A percentile compares a stretch with the other conserved stretches of the same genome.
Conservation (phyloP, 1,140 invertebrate species). For the Drosophila bocki region DNA sequence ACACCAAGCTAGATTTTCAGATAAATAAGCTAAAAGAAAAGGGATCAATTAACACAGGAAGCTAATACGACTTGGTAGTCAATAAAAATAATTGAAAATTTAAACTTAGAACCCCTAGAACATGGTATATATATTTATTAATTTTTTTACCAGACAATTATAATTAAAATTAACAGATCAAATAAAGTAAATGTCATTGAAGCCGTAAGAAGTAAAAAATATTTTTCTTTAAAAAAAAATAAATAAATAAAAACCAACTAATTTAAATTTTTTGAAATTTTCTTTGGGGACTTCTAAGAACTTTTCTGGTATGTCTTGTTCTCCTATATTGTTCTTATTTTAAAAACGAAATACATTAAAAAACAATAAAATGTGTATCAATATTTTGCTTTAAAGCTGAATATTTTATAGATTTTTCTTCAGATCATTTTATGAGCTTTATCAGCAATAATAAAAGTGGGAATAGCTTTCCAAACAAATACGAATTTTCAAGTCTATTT, state of each 20-base stretch:
- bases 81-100: not conserved
- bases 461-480: slow-evolving; percentile 1
- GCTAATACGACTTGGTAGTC: not conserved
- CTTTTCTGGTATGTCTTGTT: not conserved
- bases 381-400: not conserved
- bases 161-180: too few species aligned
- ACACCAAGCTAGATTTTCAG: not conserved
- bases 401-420: not conserved
- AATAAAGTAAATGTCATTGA: too few species aligned
- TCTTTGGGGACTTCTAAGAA: too few species aligned
- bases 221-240: too few species aligned
- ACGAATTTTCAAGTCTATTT: not conserved
- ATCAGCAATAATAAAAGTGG: slow-evolving; percentile 1
- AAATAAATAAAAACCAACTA: too few species aligned
- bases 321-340: not conserved
- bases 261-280: too few species aligned
- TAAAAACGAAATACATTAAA: not conserved
- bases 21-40: slow-evolving; percentile 1
- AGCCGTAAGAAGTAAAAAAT: too few species aligned
- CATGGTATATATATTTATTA: too few species aligned
- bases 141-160: not conserved
- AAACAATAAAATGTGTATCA: not conserved
- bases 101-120: not conserved
- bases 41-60: slow-evolving; percentile 3
- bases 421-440: not conserved